Base-by-base conservation (phyloP, 2,797 vertebrate genomes). In the Clarias pachynema region DNA sequence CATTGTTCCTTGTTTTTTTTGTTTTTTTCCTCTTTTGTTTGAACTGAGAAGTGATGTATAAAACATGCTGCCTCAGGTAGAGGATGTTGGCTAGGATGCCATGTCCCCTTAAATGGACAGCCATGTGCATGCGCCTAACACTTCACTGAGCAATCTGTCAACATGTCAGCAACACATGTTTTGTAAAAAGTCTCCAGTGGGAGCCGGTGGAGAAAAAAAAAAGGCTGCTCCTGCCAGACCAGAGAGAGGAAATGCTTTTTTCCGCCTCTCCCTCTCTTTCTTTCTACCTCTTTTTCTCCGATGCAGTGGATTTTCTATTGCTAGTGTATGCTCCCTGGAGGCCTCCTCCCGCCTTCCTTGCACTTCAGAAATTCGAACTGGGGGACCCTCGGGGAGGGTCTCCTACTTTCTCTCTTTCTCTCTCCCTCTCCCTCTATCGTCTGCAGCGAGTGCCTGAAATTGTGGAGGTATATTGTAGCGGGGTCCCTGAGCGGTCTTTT, bases 81-180 rank as follows among this genome's bases (percentile, higher is more conserved):
- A 95, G 97, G 96, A 98, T 98, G 97, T 97, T 97, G 97, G 97
- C 97, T 97, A 98, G 95, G 94, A 97, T 98, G 96, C 97, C 97
- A 97, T 97, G 97, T 98, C 97, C 97, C 97, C 96, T 96, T 99
- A 98, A 99, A 99, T 99, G 98, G 97, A 97, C 97, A 97, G 97
- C 96, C 97, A 90, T 97, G 97, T 98, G 97, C 97, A 97, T 97
- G 97, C 97, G 97, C 97, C 97, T 97, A 99, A 99, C 97, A 98
- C 97, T 98, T 98, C 97, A 98, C 97, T 99, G 98, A 99, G 97
- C 98, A 99, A 99, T 99, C 98, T 99, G 98, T 99, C 98, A 99
- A 98, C 97, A 99, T 99, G 98, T 99, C 98, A 99, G 98, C 98
- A 99, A 99, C 98, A 99, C 98, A 99, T 99, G 98, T 99, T 99